Base-by-base conservation (phyloP, 2,888 invertebrate genomes). In the Biston stratarius region DNA sequence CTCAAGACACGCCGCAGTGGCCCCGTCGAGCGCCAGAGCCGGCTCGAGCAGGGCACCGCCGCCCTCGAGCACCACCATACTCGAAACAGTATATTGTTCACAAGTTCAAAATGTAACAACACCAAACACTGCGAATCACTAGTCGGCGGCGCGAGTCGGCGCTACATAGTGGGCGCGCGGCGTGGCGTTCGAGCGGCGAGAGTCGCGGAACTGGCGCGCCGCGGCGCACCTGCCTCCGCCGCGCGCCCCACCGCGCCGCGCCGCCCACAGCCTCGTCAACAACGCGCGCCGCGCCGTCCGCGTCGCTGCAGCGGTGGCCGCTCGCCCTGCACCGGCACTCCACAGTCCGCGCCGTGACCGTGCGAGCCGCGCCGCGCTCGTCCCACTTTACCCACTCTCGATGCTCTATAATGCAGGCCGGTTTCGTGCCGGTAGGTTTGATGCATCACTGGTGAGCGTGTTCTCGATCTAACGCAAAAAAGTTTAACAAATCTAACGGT, bases 21-120 rank as follows among this genome's bases (percentile, higher is more conserved):
- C 95, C 78, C 96, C 96, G 87, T 96, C 95, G 82, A 96, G 95
- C 88, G 96, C 96, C 88, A 97, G 95, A 83, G 97, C 92, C 80
- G 92, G 94, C 88, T 94, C 94, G 67, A 93, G 86, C 76, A 92
- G 86, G 74, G 91, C 92, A 69, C 94, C 94, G 73, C 94, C 93
- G 75, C 93, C 92, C 83, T 94, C 94, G 72, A 94, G 86, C 83
- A 94, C 94, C 78, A 94, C 94, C 94, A 94, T 94, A 73, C 79
- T 84, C 80, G 73, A 71, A 78, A 77, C 69, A 77, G 72, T 80
- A 75, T 74, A 70, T 81, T 8, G 11, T 40, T 81, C 86, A 87
- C 85, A 81, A 82, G 82, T 75, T 79, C 66, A 77, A 74, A 77
- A 24, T 24, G 24, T 75, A 76, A 85, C 83, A 86, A 81, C 84